Percentiles rank a stretch among this genome's conserved stretches.
These are phyloP conservation scores for Lepus americanus DNA, from an alignment of 2,113 vertebrate species.

Conservation along the genomic window DNA sequence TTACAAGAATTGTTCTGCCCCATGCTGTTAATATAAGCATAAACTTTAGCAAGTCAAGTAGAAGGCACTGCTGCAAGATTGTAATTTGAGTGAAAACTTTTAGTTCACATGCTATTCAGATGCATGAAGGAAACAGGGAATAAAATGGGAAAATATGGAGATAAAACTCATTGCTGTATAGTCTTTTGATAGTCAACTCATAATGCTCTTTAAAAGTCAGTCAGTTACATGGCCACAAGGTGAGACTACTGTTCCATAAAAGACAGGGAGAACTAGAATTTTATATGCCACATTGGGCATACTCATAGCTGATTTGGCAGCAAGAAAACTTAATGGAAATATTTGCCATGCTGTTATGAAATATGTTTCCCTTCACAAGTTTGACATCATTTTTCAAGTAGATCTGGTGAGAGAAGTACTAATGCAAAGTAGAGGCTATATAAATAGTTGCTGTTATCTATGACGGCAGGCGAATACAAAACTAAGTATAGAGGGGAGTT, in stretches of 20 bases:
- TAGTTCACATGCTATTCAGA: constrained; percentile 43
- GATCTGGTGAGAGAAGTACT: not conserved
- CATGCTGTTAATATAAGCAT: constrained; percentile 23
- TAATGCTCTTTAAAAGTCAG: not conserved
- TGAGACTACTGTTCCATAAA: not conserved
- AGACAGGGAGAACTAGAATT: not conserved
- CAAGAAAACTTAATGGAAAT: constrained; percentile 11
- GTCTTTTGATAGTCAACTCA: not conserved
- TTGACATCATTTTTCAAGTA: not conserved
- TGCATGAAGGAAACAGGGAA: not conserved
- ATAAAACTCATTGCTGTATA: not conserved
- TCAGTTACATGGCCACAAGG: not conserved
- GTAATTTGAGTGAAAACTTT: not conserved
- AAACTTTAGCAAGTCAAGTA: constrained; percentile 31
- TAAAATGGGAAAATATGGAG: not conserved
- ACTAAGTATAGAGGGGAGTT: not conserved
- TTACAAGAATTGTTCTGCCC: constrained; percentile 9
- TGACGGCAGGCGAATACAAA: not conserved
- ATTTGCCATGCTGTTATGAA: not conserved
- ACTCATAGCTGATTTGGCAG: not conserved
- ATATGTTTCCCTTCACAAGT: not conserved
- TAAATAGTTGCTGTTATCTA: not conserved
- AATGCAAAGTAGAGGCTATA: not conserved
- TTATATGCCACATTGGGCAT: constrained; percentile 17
- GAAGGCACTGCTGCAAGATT: not conserved